Conservation (phyloP, 2,797 vertebrate genomes). For the Rallus crepitans region DNA sequence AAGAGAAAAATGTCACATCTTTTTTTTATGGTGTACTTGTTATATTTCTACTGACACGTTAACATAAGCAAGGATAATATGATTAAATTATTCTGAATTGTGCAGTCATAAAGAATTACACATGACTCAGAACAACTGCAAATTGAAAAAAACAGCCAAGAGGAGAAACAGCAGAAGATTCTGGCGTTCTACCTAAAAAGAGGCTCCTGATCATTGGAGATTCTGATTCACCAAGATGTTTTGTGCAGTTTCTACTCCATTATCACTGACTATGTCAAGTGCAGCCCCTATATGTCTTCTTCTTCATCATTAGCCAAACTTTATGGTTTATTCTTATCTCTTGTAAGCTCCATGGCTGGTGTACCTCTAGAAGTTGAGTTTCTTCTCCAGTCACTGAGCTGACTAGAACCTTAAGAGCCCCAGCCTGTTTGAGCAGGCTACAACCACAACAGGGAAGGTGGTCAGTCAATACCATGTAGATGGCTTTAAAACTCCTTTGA, state of each 20-base stretch:
- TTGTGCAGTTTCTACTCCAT: background rate
- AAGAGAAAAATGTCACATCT: background rate
- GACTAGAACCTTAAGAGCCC: background rate
- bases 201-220: background rate
- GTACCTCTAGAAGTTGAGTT: background rate
- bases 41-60: conserved; percentile 21
- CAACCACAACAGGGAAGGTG: background rate
- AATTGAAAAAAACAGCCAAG: background rate
- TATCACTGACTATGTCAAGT: background rate
- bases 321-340: background rate
- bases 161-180: background rate
- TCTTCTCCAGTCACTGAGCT: rapidly evolving
- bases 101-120: conserved; percentile 37
- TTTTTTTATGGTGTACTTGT: background rate
- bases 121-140: background rate
- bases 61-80: conserved; percentile 50
- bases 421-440: background rate
- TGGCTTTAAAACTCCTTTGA: background rate
- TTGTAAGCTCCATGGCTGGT: background rate
- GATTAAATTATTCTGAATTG: conserved; percentile 49
- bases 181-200: background rate
- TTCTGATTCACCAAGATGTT: background rate
- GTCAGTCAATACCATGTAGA: background rate
- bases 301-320: background rate
- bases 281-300: background rate